Evolutionary conservation across 92 coral and sea anemone species (phyloP).

Genomic region (Plumapathes pennacea): DNA sequence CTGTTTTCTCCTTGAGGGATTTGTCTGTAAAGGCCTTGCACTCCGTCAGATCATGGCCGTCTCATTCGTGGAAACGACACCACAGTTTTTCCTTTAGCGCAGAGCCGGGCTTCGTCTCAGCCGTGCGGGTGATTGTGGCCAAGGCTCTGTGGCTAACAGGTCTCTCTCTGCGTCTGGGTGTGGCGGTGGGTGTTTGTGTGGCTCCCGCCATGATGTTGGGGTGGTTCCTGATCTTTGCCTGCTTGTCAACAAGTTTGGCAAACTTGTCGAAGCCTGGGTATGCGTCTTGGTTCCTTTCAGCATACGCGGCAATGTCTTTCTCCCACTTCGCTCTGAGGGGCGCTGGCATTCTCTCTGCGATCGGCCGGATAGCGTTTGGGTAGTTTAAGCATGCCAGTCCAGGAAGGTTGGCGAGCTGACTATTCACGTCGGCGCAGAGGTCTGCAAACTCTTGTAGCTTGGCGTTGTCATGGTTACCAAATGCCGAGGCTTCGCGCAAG

Average conservation of each 20-base stretch:
- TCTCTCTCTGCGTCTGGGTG: not conserved
- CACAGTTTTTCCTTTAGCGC: not conserved
- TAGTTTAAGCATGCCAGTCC: constrained; percentile 48
- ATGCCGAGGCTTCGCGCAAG: constrained; percentile 17
- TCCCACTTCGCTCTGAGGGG: constrained; percentile 43
- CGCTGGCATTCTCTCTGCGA: constrained; percentile 25
- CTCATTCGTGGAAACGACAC: constrained; percentile 52
- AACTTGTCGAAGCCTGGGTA: constrained; percentile 31
- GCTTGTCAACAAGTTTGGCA: constrained; percentile 23
- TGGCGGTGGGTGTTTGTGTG: constrained; percentile 4
- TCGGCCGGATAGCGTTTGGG: constrained; percentile 46
- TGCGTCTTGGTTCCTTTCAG: constrained; percentile 10
- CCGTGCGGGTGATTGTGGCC: not conserved
- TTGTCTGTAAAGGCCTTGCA: constrained; percentile 46
- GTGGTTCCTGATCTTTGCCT: constrained; percentile 38
- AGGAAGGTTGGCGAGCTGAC: constrained; percentile 33
- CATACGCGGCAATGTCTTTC: constrained; percentile 28
- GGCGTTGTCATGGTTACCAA: constrained; percentile 22
- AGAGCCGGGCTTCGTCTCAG: not conserved
- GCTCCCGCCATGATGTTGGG: constrained; percentile 39
- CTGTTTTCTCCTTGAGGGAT: constrained; percentile 49
- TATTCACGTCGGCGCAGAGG: constrained; percentile 47
- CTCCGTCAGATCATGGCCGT: constrained; percentile 43
- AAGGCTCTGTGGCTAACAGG: not conserved
- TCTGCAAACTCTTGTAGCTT: constrained; percentile 46